These are phyloP conservation scores for Glossophaga mutica DNA, from an alignment of 2,797 vertebrate species.

Conservation along the genomic window DNA sequence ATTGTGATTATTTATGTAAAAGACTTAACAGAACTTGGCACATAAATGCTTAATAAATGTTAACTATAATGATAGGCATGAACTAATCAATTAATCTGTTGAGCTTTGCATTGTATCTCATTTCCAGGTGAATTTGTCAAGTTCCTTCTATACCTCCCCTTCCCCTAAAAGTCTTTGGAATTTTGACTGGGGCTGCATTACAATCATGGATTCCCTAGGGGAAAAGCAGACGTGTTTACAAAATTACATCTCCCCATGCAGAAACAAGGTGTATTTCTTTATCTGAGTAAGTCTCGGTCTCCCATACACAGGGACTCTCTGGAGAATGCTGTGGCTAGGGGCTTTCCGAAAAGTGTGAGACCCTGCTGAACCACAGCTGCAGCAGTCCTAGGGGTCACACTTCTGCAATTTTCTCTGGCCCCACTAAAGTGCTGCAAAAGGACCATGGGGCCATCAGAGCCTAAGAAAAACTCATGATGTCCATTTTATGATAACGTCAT, in stretches of 20 bases:
- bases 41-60: conserved; percentile 19
- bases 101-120: not conserved
- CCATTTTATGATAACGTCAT: not conserved
- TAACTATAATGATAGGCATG: not conserved
- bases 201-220: not conserved
- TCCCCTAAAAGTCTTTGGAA: not conserved
- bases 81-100: not conserved
- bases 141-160: not conserved
- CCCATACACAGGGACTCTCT: not conserved
- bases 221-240: not conserved
- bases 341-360: not conserved
- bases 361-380: not conserved
- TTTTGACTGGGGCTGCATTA: not conserved
- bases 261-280: conserved; percentile 5
- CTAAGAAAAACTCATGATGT: not conserved
- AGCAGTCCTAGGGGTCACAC: not conserved
- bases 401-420: not conserved
- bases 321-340: not conserved
- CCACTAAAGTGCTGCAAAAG: not conserved
- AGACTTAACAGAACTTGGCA: not conserved
- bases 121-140: not conserved
- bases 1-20: not conserved
- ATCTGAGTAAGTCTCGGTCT: conserved; percentile 28
- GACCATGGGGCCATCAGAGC: not conserved
- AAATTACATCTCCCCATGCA: not conserved